Percentiles rank a stretch among this genome's conserved stretches.
These are phyloP conservation scores for Thunnus albacares DNA, from an alignment of 2,797 vertebrate genomes.

Conservation along the genomic window DNA sequence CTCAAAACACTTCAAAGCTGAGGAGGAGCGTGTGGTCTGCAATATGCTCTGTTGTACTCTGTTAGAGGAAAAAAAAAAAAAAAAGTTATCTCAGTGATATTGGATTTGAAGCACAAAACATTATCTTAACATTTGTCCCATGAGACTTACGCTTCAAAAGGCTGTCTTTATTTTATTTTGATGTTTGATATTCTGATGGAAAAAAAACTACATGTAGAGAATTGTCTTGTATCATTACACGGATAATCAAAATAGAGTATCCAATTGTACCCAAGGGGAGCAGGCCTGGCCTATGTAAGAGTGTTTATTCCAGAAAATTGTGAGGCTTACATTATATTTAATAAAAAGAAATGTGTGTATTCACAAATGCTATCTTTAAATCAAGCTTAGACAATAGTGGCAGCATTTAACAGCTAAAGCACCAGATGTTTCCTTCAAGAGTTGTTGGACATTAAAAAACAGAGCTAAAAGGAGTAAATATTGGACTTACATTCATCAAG, in stretches of 20 bases:
- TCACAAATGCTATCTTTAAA: not conserved
- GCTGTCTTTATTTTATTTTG: conserved; percentile 23
- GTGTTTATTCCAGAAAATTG: not conserved
- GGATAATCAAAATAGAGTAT: not conserved
- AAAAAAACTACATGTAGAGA: not conserved
- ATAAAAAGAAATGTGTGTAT: not conserved
- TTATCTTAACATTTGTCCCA: conserved; percentile 23
- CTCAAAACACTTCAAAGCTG: conserved; percentile 67
- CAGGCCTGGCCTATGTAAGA: not conserved
- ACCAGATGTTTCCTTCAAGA: too few species aligned
- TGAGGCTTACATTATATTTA: not conserved
- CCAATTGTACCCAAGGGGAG: not conserved
- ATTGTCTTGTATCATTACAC: not conserved
- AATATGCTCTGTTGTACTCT: not conserved
- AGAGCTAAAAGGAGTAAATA: too few species aligned
- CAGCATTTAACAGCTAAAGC: too few species aligned
- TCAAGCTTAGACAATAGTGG: too few species aligned
- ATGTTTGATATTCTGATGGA: conserved; percentile 23
- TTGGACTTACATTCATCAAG: too few species aligned
- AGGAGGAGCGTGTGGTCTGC: conserved; percentile 27
- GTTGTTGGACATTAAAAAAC: too few species aligned
- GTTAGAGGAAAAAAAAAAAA: conserved; percentile 15
- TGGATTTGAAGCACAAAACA: conserved; percentile 25
- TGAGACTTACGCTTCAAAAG: conserved; percentile 24
- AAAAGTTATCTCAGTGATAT: conserved; percentile 31